A percentile compares a stretch with the other conserved stretches of the same genome.
Evolutionary conservation across 1,140 invertebrate species (phyloP).

Genomic region (Copidosoma floridanum): DNA sequence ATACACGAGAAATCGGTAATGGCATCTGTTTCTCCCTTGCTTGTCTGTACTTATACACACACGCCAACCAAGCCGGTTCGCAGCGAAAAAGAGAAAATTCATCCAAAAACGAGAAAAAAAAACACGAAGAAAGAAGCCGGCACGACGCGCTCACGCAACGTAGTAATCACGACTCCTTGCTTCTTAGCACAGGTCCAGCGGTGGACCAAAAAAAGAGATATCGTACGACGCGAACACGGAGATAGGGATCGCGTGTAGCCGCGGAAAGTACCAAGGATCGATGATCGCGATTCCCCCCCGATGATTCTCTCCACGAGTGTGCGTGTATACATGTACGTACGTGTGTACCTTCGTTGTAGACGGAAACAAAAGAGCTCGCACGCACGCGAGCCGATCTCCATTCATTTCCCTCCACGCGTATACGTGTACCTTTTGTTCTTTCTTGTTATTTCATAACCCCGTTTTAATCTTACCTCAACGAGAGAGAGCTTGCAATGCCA

Average conservation of each 20-base stretch:
- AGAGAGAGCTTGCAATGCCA: background rate
- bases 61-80: no score
- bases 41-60: background rate
- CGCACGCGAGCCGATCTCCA: conserved; percentile 13
- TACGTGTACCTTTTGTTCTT: conserved; percentile 4
- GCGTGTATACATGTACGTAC: background rate
- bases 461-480: conserved; percentile 16
- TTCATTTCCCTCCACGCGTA: conserved; percentile 32
- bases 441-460: conserved; percentile 19
- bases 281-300: conserved; percentile 14
- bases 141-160: conserved; percentile 26
- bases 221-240: conserved; percentile 2
- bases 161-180: conserved; percentile 33
- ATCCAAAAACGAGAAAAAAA: background rate
- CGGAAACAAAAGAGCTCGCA: conserved; percentile 16
- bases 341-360: no score
- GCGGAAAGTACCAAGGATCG: conserved; percentile 26
- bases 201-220: conserved; percentile 31
- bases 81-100: background rate
- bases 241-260: conserved; percentile 28
- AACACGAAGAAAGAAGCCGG: background rate
- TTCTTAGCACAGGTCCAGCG: no score
- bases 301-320: background rate
- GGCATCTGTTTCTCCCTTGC: no score
- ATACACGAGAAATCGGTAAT: conserved; percentile 9